Evolutionary conservation across 2,888 invertebrate species (phyloP), one percentile per base, ranked within the genome.

Genomic region (Glomeris marginata): DNA sequence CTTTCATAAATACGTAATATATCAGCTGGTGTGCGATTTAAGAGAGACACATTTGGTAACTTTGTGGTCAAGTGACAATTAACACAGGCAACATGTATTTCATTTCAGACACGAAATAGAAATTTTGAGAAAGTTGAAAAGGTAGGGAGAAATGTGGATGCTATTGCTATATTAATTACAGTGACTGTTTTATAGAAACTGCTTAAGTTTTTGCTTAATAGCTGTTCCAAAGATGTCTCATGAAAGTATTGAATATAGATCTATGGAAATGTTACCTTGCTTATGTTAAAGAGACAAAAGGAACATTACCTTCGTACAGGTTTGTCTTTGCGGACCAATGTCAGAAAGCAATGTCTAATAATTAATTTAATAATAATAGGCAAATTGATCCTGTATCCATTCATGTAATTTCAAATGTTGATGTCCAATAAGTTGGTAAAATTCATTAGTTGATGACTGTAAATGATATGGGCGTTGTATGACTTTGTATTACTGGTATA

Each of bases 41-140:
- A n/a, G n/a, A n/a, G n/a, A 28, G 28, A 28, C 3, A 28, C 28
- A 28, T 28, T 28, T 8, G 28, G 28, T 28, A 8, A 5, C 28
- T 28, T 28, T 28, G 8, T 28, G 28, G 28, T 28, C 8, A 5
- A 28, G 28, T 8, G 28, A 8, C 4, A 28, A 28, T 28, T 28
- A 28, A 28, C 28, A 8, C 28, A 28, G 28, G 28, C 28, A 28
- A 28, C 28, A 28, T 28, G 28, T 28, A 28, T 28, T 28, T 28
- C 61, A 58, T 81, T 81, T 55, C 79, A 92, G 90, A 88, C 98
- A 81, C 94, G 94, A 69, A 81, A 85, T 58, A 78, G 92, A 69
- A 91, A 94, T 73, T 97, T 86, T 74, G 98, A 98, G 70, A 84
- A 84, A 67, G 98, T 98, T 41, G 98, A 98, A 78, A 94, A 95